These are phyloP conservation scores for Drosophila dunni DNA, from an alignment of 1,140 invertebrate genomes.

Conservation along the genomic window DNA sequence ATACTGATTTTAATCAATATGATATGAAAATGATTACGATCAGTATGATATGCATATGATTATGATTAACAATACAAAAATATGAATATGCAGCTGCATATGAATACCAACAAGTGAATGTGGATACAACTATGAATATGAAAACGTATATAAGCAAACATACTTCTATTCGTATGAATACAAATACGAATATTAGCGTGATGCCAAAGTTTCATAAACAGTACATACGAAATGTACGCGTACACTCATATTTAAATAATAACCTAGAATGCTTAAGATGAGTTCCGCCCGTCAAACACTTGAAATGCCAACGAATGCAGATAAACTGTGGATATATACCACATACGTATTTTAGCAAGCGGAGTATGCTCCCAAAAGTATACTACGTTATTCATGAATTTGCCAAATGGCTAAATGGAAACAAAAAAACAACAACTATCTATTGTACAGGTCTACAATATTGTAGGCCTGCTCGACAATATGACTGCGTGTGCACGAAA, in stretches of 20 bases:
- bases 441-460: not conserved
- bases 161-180: not conserved
- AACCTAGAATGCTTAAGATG: not conserved
- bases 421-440: not conserved
- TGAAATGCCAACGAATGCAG: slow-evolving; percentile 13
- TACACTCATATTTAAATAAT: not conserved
- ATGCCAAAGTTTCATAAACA: not conserved
- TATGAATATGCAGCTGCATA: not conserved
- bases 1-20: no score
- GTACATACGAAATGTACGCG: not conserved
- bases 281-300: slow-evolving; percentile 10
- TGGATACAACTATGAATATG: not conserved
- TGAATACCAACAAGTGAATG: no score
- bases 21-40: no score
- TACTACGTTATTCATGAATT: not conserved
- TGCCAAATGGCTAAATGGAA: not conserved
- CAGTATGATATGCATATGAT: not conserved
- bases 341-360: slow-evolving; percentile 11
- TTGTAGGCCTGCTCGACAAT: not conserved
- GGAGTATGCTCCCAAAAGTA: not conserved
- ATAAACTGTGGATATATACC: slow-evolving; percentile 3
- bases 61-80: no score
- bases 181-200: not conserved
- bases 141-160: not conserved
- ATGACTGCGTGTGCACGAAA: not conserved